These are phyloP conservation scores for Glyptemys insculpta DNA, from an alignment of 2,797 vertebrate species.

Conservation along the genomic window DNA sequence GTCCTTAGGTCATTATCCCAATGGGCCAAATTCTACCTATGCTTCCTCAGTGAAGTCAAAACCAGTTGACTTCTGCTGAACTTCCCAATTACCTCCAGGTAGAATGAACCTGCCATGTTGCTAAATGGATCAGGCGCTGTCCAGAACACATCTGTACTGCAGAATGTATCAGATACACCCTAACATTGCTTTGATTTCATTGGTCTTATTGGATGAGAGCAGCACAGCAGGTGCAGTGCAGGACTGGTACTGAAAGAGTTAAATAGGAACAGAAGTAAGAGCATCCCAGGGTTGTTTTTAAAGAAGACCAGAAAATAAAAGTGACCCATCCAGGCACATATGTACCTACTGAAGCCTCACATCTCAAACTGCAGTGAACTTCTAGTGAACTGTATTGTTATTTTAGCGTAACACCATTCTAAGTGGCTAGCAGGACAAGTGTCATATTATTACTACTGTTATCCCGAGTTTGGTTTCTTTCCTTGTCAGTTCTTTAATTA, in stretches of 20 bases:
- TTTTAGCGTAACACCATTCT: not conserved
- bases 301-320: not conserved
- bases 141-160: conserved; percentile 24
- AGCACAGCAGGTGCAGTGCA: not conserved
- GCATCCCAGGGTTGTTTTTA: not conserved
- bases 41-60: conserved; percentile 37
- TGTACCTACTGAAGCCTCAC: conserved; percentile 12
- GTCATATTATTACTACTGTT: not conserved
- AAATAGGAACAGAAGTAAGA: not conserved
- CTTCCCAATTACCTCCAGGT: not conserved
- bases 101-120: conserved; percentile 35
- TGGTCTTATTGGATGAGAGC: conserved; percentile 10
- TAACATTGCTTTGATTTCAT: conserved; percentile 52
- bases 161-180: conserved; percentile 18
- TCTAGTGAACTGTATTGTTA: not conserved
- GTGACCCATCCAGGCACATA: not conserved
- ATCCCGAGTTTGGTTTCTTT: fast-evolving
- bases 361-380: not conserved
- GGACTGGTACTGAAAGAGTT: conserved; percentile 18
- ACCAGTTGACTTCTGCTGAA: not conserved
- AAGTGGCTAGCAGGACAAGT: fast-evolving
- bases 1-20: not conserved
- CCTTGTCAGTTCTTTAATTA: not conserved
- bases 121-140: conserved; percentile 47
- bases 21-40: not conserved